phyloP scores from a whole-genome alignment of 2,888 invertebrate genomes.

The Plebejus melissa region DNA sequence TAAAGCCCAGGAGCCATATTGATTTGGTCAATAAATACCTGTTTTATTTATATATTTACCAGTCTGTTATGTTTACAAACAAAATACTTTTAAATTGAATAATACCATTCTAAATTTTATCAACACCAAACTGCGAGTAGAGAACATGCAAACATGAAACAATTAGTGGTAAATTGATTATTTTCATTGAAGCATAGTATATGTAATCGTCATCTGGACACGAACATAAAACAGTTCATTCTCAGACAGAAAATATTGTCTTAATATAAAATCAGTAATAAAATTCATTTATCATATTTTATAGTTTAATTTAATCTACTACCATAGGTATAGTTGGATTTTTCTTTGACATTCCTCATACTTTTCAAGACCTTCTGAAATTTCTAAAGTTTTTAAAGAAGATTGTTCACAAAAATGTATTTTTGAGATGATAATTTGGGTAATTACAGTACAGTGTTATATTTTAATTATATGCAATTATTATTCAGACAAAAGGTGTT shows the following conservation, averaged over 20 bases:
- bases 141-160: too few relatives aligned
- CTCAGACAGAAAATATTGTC: background rate
- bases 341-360: background rate
- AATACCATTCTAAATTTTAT: too few relatives aligned
- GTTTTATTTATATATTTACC: too few relatives aligned
- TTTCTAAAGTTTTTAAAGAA: background rate
- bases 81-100: too few relatives aligned
- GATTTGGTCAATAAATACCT: too few relatives aligned
- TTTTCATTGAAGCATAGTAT: too few relatives aligned
- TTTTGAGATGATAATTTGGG: background rate
- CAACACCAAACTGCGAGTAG: too few relatives aligned
- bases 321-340: background rate
- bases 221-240: background rate
- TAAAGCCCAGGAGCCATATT: too few relatives aligned
- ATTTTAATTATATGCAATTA: background rate
- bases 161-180: too few relatives aligned
- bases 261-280: background rate
- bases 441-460: background rate
- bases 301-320: background rate
- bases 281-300: background rate
- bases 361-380: too few relatives aligned
- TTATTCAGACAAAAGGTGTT: background rate
- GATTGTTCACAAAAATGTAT: background rate
- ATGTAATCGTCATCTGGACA: background rate
- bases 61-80: too few relatives aligned